phyloP scores from a whole-genome alignment of 2,888 invertebrate genomes.

The Drosophila paranaensis region DNA sequence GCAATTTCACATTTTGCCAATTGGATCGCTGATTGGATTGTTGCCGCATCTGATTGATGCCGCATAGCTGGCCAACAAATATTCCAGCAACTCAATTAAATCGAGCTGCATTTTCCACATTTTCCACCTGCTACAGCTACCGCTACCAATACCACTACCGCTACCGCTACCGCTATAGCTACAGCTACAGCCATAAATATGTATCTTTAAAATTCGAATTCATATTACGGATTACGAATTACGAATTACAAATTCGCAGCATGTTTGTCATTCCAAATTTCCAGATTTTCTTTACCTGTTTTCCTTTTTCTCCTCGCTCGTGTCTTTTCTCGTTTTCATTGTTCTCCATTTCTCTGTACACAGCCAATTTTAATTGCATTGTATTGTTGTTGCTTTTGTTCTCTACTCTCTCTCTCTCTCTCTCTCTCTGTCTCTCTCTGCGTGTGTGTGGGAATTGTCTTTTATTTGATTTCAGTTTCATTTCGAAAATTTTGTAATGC shows the following conservation, averaged over 20 bases:
- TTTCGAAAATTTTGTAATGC: constrained; percentile 79
- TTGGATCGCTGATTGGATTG: constrained; percentile 75
- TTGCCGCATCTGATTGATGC: constrained; percentile 40
- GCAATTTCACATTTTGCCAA: constrained; percentile 69
- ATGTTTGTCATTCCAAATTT: constrained; percentile 75
- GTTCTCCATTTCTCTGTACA: constrained; percentile 28
- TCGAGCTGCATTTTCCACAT: constrained; percentile 52
- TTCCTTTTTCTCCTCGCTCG: background rate
- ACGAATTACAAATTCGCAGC: constrained; percentile 76
- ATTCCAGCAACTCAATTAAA: constrained; percentile 73
- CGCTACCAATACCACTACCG: background rate
- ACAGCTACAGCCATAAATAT: constrained; percentile 24
- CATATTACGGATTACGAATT: constrained; percentile 68
- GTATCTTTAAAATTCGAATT: constrained; percentile 67
- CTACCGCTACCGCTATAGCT: constrained; percentile 10
- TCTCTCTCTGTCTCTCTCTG: background rate
- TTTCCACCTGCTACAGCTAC: constrained; percentile 26
- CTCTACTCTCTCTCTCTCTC: background rate
- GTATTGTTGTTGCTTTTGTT: constrained; percentile 65
- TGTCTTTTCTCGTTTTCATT: constrained; percentile 7
- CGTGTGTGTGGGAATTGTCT: constrained; percentile 31
- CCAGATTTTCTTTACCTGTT: constrained; percentile 37
- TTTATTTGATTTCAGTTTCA: constrained; percentile 78
- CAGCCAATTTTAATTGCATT: constrained; percentile 76
- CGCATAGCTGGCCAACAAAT: constrained; percentile 21